Evolutionary conservation across 1,140 invertebrate genomes (phyloP), one percentile per base, ranked within the genome.

Genomic region (Megalopta genalis): DNA sequence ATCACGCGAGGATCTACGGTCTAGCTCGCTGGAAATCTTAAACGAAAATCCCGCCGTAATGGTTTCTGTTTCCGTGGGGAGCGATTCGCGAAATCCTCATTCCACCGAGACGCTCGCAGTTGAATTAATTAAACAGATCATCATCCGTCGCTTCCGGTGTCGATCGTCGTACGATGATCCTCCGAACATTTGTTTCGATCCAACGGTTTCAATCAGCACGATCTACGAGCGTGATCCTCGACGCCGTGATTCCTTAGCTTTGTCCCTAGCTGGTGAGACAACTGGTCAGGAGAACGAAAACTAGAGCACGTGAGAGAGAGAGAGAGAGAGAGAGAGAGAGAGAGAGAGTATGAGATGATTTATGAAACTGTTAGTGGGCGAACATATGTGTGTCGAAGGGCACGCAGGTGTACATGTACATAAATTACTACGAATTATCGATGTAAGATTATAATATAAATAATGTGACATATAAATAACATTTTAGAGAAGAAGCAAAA

Each of bases 381-480:
- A 46, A 57, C 71, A 73, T 32, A 32, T 25, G 70, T 60, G 62
- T 81, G 69, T 71, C 37, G 49, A 77, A 68, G 60, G 80, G 74
- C 84, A 79, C 84, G 79, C 76, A 76, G 65, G 67, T 84, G 76
- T 83, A 87, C 42, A 81, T 88, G 87, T 89, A 88, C 85, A 87
- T 87, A 88, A 83, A 88, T 90, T 88, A 88, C 79, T 88, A 90
- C 87, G 77, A 89, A 87, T 87, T 85, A 86, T 89, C 84, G 85
- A 88, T 87, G 86, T 88, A 88, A 89, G 81, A 87, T 77, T 88
- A 82, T 87, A 84, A 83, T 74, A 77, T 84, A 77, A 64, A 81
- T 77, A 68, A 79, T 32, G 39, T 72, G 46, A 71, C 76, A 64
- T 27, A 85, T 75, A 78, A 57, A 80, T 79, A 57, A 73, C 16